A percentile compares a stretch with the other conserved stretches of the same genome.
Conservation (phyloP, 1,140 invertebrate genomes). For the Trichoplusia ni region DNA sequence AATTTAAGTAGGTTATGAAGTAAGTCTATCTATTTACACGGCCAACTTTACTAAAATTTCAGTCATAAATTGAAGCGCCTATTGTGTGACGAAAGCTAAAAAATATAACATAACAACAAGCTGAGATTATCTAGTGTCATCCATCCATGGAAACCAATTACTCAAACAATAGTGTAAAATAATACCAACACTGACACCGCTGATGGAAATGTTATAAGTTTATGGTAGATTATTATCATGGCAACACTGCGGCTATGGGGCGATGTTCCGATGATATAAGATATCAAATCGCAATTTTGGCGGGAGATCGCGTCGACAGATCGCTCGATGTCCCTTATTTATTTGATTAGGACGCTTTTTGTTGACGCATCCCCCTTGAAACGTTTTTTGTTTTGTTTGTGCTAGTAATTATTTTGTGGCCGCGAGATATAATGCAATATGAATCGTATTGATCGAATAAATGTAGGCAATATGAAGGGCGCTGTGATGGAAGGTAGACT, state of each 20-base stretch:
- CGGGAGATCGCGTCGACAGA: constrained; percentile 62
- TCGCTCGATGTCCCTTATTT: constrained; percentile 61
- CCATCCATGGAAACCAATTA: neutral
- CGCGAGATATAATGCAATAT: constrained; percentile 3
- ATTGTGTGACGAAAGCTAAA: no score
- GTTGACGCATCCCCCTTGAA: constrained; percentile 46
- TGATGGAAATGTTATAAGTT: constrained; percentile 50
- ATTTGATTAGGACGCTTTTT: constrained; percentile 69
- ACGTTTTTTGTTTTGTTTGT: constrained; percentile 53
- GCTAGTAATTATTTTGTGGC: constrained; percentile 56
- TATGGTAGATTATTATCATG: constrained; percentile 47
- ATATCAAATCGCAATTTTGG: constrained; percentile 74
- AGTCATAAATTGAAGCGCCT: no score
- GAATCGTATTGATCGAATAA: no score
- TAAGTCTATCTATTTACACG: no score
- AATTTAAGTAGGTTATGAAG: no score
- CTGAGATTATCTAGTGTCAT: no score
- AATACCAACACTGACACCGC: constrained; percentile 38
- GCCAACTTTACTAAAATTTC: no score
- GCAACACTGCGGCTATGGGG: constrained; percentile 34
- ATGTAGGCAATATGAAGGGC: no score
- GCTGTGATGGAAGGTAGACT: no score
- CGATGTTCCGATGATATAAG: constrained; percentile 46
- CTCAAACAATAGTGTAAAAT: constrained; percentile 13
- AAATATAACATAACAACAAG: no score